A percentile compares a stretch with the other conserved stretches of the same genome.
These are phyloP conservation scores for Cephonodes hylas DNA, from an alignment of 2,888 invertebrate genomes.

Conservation along the genomic window DNA sequence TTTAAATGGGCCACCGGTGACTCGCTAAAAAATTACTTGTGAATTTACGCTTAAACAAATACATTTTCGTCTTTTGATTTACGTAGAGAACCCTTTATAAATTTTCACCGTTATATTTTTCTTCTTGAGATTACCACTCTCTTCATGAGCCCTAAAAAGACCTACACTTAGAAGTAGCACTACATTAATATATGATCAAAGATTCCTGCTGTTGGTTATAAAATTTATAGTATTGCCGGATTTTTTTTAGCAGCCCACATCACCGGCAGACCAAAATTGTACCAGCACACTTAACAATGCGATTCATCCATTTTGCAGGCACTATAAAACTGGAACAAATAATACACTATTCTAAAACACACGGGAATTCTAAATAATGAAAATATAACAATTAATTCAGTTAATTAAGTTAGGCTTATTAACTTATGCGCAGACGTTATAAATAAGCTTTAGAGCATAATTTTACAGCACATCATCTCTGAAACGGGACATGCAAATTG, in stretches of 20 bases:
- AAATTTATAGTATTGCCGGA: too few relatives aligned
- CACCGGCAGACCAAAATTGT: too few relatives aligned
- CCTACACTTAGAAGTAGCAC: too few relatives aligned
- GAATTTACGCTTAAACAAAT: constrained; percentile 68
- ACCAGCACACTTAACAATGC: too few relatives aligned
- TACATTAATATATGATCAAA: too few relatives aligned
- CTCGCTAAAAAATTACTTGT: constrained; percentile 63
- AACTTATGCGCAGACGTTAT: constrained; percentile 60
- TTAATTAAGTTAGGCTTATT: constrained; percentile 37
- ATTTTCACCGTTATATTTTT: neutral
- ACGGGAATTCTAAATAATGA: constrained; percentile 7
- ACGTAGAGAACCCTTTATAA: constrained; percentile 42
- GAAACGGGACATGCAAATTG: constrained; percentile 78
- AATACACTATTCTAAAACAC: constrained; percentile 10
- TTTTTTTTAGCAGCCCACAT: too few relatives aligned
- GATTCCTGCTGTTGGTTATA: too few relatives aligned
- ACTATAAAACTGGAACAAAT: neutral
- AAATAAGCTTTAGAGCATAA: constrained; percentile 71
- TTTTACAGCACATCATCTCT: constrained; percentile 73
- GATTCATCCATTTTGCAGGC: neutral
- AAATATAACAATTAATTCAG: constrained; percentile 27
- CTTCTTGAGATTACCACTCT: neutral
- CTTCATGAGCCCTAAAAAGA: too few relatives aligned
- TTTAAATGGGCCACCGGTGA: constrained; percentile 59
- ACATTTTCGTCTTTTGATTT: constrained; percentile 64